These are phyloP conservation scores for Matsumurasca onukii DNA, from an alignment of 1,140 invertebrate genomes.

Conservation along the genomic window DNA sequence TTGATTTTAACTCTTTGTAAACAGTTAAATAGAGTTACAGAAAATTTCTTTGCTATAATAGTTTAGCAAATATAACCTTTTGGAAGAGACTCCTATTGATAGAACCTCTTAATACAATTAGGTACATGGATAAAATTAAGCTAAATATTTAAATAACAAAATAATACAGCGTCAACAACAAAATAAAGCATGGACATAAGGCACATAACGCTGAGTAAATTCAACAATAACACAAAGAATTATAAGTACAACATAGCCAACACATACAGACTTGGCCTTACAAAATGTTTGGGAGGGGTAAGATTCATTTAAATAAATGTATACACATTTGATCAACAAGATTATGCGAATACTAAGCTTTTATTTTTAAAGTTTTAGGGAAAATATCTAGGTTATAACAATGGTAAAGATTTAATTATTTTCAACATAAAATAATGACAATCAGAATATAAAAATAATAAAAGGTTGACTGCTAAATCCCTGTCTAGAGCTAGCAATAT, in stretches of 20 bases:
- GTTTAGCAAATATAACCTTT: neutral
- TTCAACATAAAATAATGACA: constrained; percentile 7
- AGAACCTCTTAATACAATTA: neutral
- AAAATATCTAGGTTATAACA: neutral
- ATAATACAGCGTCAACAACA: neutral
- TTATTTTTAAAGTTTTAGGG: neutral
- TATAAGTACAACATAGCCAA: constrained; percentile 36
- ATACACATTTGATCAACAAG: constrained; percentile 6
- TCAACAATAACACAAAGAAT: constrained; percentile 40
- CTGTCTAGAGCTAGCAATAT: constrained; percentile 24
- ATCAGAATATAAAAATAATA: constrained; percentile 6
- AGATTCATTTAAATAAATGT: constrained; percentile 17
- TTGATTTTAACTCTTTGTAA: too few relatives aligned
- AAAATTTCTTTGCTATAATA: too few relatives aligned
- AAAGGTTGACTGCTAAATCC: constrained; percentile 25
- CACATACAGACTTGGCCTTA: constrained; percentile 16
- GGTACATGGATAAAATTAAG: neutral
- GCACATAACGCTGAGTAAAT: constrained; percentile 44
- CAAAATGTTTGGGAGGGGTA: constrained; percentile 1
- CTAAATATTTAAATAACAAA: neutral
- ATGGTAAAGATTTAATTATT: neutral
- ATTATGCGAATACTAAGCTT: neutral
- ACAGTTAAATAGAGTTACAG: too few relatives aligned
- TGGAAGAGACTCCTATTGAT: neutral
- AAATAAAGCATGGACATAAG: constrained; percentile 41